Evolutionary conservation across 2,113 vertebrate genomes (phyloP), one percentile per base, ranked within the genome.

Genomic region (Sorex fumeus): DNA sequence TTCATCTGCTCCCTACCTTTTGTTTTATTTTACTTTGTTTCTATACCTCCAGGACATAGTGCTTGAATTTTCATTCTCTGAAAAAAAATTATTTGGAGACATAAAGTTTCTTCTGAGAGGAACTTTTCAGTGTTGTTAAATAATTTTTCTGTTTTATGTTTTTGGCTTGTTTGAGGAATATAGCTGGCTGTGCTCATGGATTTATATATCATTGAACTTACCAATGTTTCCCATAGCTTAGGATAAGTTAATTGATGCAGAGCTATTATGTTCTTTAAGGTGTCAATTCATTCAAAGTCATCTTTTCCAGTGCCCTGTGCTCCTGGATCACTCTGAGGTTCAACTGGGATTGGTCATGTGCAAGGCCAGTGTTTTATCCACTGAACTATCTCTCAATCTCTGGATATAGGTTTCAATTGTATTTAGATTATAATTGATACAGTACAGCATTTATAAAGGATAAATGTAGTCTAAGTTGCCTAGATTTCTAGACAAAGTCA

Each of bases 1-100:
- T 72, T 79, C 53, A 27, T 84, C 21, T 30, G 97, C 89, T 96
- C 77, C 47, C 36, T 8, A 64, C 57, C 57, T 91, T 34, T 97
- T 98, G 15, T 69, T 98, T 97, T 98, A 97, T 97, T 98, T 98
- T 98, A 98, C 98, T 97, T 97, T 98, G 96, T 88, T 97, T 3
- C 10, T 69, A 16, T 18, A 16, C 18, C 97, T 95, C 97, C 91
- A 97, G 97, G 50, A 53, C 36, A 75, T 53, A 78, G 4, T 77
- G 27, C 5, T 28, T 91, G 79, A 75, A 16, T 3, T 76, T 76
- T 81, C 27, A 45, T 81, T 77, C 23, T 43, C 60, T 67, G 27
- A 27, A 76, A 89, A 18, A 92, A 81, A 89, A 81, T 71, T 66
- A 76, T 32, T 75, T 89, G 32, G 19, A 45, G 60, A 25, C 82